These are phyloP conservation scores for Halictus ligatus DNA, from an alignment of 2,888 invertebrate species.

Conservation along the genomic window DNA sequence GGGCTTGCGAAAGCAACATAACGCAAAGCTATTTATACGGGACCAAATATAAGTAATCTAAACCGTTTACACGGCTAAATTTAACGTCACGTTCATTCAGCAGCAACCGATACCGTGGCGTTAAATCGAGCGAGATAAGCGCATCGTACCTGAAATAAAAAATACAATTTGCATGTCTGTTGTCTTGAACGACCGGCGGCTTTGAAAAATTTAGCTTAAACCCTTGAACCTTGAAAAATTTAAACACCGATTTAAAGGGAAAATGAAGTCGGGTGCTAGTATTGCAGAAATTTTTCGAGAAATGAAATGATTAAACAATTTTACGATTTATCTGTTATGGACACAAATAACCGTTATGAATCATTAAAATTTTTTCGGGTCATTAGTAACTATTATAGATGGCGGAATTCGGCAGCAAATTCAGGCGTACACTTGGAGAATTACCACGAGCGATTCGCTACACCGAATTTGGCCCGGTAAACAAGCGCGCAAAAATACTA, in stretches of 20 bases:
- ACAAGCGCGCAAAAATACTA: constrained; percentile 29
- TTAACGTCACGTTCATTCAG: constrained; percentile 25
- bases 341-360: too few relatives aligned
- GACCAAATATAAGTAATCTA: constrained; percentile 18
- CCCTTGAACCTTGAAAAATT: too few relatives aligned
- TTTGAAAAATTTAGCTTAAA: not conserved
- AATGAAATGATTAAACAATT: too few relatives aligned
- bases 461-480: constrained; percentile 24
- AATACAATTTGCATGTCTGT: not conserved
- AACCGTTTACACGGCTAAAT: constrained; percentile 13
- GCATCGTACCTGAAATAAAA: not conserved
- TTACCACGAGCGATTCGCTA: not conserved
- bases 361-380: too few relatives aligned
- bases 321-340: too few relatives aligned
- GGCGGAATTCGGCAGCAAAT: not conserved
- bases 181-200: not conserved
- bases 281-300: too few relatives aligned
- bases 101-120: not conserved
- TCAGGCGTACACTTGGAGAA: too few relatives aligned
- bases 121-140: constrained; percentile 5
- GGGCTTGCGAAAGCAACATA: constrained; percentile 13
- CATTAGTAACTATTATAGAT: too few relatives aligned
- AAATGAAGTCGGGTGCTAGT: too few relatives aligned
- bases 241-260: too few relatives aligned
- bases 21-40: constrained; percentile 10